Conservation (phyloP, 2,113 vertebrate genomes). For the Embiotoca jacksoni region DNA sequence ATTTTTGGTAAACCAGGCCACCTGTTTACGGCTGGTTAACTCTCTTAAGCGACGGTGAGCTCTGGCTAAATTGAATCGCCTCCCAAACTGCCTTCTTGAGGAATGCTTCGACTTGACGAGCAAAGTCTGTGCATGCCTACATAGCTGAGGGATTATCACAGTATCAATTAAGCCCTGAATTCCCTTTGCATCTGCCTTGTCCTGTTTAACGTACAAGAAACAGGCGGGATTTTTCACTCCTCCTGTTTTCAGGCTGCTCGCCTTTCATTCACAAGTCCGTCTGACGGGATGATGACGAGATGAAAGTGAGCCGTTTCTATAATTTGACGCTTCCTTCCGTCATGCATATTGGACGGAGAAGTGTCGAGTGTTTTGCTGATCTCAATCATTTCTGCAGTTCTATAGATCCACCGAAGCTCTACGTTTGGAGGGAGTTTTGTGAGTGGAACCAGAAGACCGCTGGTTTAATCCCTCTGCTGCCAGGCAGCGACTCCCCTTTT, state of each 20-base stretch:
- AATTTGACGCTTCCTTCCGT: not conserved
- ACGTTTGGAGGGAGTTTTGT: too few relatives aligned
- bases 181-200: slow-evolving; percentile 63
- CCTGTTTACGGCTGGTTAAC: not conserved
- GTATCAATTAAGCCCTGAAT: slow-evolving; percentile 38
- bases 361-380: not conserved
- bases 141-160: slow-evolving; percentile 76
- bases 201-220: slow-evolving; percentile 58
- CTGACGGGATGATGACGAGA: slow-evolving; percentile 8
- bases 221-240: slow-evolving; percentile 29
- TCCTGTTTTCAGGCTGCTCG: not conserved
- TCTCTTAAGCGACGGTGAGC: not conserved
- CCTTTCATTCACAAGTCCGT: slow-evolving; percentile 23
- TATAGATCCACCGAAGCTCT: too few relatives aligned
- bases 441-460: too few relatives aligned
- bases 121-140: slow-evolving; percentile 70
- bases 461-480: not conserved
- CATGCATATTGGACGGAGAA: not conserved
- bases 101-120: slow-evolving; percentile 52
- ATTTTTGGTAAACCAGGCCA: slow-evolving; percentile 1
- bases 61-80: slow-evolving; percentile 10
- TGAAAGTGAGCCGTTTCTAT: not conserved
- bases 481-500: too few relatives aligned
- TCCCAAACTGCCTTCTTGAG: not conserved
- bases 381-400: not conserved